Conservation (phyloP, 2,888 invertebrate species). For the Limnephilus marmoratus region DNA sequence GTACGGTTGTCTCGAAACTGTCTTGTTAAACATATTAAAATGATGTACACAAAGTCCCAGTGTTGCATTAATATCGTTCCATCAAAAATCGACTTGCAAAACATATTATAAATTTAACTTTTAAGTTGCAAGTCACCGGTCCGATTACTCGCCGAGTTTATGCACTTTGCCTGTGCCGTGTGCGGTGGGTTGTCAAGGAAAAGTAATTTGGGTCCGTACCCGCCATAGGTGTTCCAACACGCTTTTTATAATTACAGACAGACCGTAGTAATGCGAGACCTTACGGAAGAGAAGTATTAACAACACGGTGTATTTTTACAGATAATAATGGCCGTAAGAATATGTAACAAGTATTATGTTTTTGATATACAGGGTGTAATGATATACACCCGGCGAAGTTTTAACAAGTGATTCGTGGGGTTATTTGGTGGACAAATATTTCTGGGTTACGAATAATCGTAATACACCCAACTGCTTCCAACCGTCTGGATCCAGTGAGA, state of each 20-base stretch:
- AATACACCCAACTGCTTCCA: too few species aligned
- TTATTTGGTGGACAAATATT: too few species aligned
- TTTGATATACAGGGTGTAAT: neutral
- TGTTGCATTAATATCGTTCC: too few species aligned
- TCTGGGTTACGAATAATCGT: too few species aligned
- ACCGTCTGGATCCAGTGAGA: too few species aligned
- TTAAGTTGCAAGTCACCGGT: neutral
- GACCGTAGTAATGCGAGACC: slow-evolving; percentile 16
- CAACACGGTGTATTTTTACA: neutral
- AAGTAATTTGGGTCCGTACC: slow-evolving; percentile 5
- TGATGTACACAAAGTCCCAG: too few species aligned
- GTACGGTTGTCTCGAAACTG: too few species aligned
- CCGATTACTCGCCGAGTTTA: neutral
- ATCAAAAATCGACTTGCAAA: too few species aligned
- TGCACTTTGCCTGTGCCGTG: neutral
- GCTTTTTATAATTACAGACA: neutral
- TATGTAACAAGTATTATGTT: neutral
- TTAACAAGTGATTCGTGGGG: neutral
- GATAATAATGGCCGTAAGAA: neutral
- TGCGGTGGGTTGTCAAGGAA: slow-evolving; percentile 34
- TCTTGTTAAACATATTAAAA: too few species aligned
- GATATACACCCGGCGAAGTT: neutral
- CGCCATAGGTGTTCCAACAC: slow-evolving; percentile 23
- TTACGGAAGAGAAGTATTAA: neutral
- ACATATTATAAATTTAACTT: neutral